Base-by-base conservation (phyloP, 1,140 invertebrate species). In the Cheumatopsyche charites region DNA sequence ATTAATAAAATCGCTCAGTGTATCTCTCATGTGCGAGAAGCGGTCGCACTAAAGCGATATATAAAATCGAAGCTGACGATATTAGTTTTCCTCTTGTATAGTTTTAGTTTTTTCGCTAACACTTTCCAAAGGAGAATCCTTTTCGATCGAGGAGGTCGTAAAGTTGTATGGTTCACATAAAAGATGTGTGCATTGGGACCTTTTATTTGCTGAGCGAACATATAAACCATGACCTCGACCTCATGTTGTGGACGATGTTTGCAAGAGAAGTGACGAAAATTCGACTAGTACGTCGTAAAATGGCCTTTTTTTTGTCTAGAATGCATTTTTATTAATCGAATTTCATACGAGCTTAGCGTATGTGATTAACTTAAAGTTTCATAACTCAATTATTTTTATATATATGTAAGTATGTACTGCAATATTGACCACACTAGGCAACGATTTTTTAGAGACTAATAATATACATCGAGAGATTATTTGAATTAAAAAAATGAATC, bases 121-220 rank as follows among this genome's bases (percentile, higher is more conserved):
- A 63, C 29, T 7, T 42, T 63, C 15, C 26, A 1, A 26, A 1
- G 11, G 15, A 62, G n/a, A 67, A 26, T 41, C 21, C 36, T 11
- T 62, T 70, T 21, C 21, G 52, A 62, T 15, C 47, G 43, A 43
- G 62, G 19, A 26, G 67, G 45, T 70, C 72, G 67, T 73, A 70
- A 73, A 73, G 67, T 70, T 70, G 62, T 73, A 73, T 66, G 72
- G 67, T 43, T 15, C 25, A 29, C 67, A 43, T 73, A 70, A 70
- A 73, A 70, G 43, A 70, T 73, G 61, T 58, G 25, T 58, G 67
- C 47, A 45, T 17, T 61, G 72, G 62, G 42, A 63, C 23, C 43
- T 71, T 62, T 65, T 71, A 72, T 72, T 67, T 72, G 47, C 9
- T 25, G 63, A 66, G 47, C 7, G 19, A 41, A 21, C 41, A 23